A percentile compares a stretch with the other conserved stretches of the same genome.
Evolutionary conservation across 2,797 vertebrate species (phyloP).

Genomic region (Heteromormyrus szaboi): DNA sequence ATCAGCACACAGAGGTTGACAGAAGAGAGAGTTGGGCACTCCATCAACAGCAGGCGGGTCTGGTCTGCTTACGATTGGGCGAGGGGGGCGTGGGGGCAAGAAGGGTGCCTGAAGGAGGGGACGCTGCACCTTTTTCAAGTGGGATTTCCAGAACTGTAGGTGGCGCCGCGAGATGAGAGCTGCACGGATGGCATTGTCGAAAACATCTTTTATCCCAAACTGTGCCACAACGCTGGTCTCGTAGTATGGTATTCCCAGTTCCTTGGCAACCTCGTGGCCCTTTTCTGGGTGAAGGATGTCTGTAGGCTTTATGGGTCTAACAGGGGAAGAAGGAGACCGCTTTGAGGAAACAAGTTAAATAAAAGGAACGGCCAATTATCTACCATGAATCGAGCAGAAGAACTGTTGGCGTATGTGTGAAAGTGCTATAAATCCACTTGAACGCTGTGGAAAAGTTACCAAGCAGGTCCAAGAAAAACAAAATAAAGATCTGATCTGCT

Average conservation of each 20-base stretch:
- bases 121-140: conserved; percentile 79
- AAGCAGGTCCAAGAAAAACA: neutral
- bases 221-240: conserved; percentile 88
- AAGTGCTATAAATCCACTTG: neutral
- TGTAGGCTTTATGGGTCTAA: conserved; percentile 81
- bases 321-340: neutral
- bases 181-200: conserved; percentile 86
- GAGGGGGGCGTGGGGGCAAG: conserved; percentile 76
- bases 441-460: neutral
- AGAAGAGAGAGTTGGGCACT: conserved; percentile 71
- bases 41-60: conserved; percentile 61
- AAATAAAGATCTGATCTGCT: neutral
- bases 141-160: conserved; percentile 90
- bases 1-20: conserved; percentile 71
- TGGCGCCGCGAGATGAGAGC: conserved; percentile 84
- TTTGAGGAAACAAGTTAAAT: neutral
- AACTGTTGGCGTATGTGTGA: conserved; percentile 4
- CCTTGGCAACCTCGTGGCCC: conserved; percentile 84
- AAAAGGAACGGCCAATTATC: neutral
- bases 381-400: neutral
- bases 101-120: conserved; percentile 82
- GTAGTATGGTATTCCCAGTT: conserved; percentile 82
- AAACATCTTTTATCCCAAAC: conserved; percentile 87
- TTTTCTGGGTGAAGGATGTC: conserved; percentile 82
- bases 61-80: conserved; percentile 73